These are phyloP conservation scores for Drosophila baimaii DNA, from an alignment of 1,140 invertebrate genomes.

Conservation along the genomic window DNA sequence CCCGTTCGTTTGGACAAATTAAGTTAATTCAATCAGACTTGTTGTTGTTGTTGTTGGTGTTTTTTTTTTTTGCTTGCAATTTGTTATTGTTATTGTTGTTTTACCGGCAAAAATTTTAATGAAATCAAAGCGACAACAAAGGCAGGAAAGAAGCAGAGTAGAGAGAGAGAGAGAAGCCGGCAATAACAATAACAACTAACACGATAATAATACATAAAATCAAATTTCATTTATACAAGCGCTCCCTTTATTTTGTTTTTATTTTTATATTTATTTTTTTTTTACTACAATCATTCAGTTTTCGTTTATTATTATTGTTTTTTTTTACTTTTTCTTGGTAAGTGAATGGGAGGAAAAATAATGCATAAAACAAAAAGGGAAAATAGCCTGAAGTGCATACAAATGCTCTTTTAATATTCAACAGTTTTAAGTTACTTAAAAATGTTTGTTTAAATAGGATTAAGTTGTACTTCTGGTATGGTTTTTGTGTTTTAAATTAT, in stretches of 20 bases:
- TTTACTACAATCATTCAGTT: conserved; percentile 51
- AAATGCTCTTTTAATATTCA: neutral
- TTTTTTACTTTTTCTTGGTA: conserved; percentile 9
- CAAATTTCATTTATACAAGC: conserved; percentile 12
- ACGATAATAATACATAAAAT: conserved; percentile 30
- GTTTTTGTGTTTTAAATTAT: neutral
- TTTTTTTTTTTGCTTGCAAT: conserved; percentile 12
- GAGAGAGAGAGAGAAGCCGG: conserved; percentile 19
- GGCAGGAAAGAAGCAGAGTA: conserved; percentile 17
- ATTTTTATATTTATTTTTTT: conserved; percentile 10
- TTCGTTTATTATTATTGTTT: conserved; percentile 16
- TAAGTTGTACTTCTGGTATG: neutral
- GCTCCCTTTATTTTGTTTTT: conserved; percentile 3
- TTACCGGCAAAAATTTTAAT: conserved; percentile 48
- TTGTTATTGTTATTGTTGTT: conserved; percentile 21
- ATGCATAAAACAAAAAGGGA: conserved; percentile 8
- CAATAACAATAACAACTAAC: conserved; percentile 26
- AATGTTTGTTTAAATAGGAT: neutral
- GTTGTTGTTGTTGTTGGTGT: conserved; percentile 33
- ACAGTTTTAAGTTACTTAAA: neutral
- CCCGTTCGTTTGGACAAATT: conserved; percentile 31
- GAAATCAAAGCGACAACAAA: conserved; percentile 45
- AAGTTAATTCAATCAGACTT: conserved; percentile 67
- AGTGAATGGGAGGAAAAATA: conserved; percentile 3
- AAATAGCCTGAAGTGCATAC: too few relatives aligned